A percentile compares a stretch with the other conserved stretches of the same genome.
Evolutionary conservation across 1,140 invertebrate genomes (phyloP).

Genomic region (Aphelinus atriplicis): DNA sequence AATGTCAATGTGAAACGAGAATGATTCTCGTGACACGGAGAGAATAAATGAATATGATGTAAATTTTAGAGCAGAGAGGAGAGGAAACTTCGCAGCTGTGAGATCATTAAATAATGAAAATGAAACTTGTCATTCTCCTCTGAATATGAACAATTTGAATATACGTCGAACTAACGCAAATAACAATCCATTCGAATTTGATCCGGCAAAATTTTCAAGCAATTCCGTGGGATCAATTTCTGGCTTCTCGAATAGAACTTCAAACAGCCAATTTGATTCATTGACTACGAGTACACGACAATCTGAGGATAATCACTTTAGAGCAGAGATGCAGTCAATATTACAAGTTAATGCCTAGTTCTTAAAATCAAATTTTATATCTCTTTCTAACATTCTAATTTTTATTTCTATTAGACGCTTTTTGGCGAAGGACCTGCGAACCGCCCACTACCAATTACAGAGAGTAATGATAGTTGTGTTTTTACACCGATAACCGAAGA

Average conservation of each 20-base stretch:
- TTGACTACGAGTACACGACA: neutral
- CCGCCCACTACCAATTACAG: conserved; percentile 15
- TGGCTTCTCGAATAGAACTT: neutral
- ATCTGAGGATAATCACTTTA: neutral
- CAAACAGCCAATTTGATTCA: neutral
- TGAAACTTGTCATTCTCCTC: conserved; percentile 7
- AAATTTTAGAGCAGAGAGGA: conserved; percentile 34
- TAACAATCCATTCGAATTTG: conserved; percentile 1
- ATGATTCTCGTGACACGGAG: neutral
- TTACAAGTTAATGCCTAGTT: conserved; percentile 12
- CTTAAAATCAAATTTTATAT: too few relatives aligned
- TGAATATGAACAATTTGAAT: neutral
- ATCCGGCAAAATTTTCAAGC: conserved; percentile 11
- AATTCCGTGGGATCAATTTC: conserved; percentile 4
- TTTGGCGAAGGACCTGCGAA: conserved; percentile 3
- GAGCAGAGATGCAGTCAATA: conserved; percentile 1
- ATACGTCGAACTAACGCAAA: neutral
- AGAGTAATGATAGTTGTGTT: neutral
- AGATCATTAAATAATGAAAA: conserved; percentile 10
- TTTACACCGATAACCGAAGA: neutral
- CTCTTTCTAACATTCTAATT: neutral
- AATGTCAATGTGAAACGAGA: neutral
- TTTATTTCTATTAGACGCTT: conserved; percentile 4
- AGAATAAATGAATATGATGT: neutral
- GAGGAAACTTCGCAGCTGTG: conserved; percentile 24